A percentile compares a stretch with the other conserved stretches of the same genome.
phyloP scores from a whole-genome alignment of 2,888 invertebrate species.

The Limnephilus rhombicus region DNA sequence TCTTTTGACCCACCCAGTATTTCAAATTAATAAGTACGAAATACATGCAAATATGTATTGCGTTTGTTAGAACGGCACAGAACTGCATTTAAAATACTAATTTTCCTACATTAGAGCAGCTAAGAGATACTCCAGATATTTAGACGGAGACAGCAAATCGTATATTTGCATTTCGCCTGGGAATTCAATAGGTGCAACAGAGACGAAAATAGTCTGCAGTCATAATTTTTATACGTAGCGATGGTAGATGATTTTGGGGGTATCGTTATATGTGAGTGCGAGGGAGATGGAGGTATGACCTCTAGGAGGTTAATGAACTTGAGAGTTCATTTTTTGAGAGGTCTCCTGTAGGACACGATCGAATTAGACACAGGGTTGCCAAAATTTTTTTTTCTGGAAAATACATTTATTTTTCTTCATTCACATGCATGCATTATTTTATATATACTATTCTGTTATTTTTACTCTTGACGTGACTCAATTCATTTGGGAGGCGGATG shows the following conservation, averaged over 20 bases:
- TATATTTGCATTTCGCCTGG: slow-evolving; percentile 25
- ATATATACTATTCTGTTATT: too few species aligned
- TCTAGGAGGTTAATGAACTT: slow-evolving; percentile 64
- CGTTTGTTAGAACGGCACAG: background rate
- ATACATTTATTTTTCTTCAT: background rate
- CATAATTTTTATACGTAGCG: slow-evolving; percentile 36
- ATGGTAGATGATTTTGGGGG: slow-evolving; percentile 34
- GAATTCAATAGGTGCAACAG: slow-evolving; percentile 16
- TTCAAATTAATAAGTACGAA: slow-evolving; percentile 13
- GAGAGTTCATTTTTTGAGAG: slow-evolving; percentile 65
- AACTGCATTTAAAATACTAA: background rate
- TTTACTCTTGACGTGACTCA: too few species aligned
- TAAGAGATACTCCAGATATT: background rate
- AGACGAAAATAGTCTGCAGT: slow-evolving; percentile 53
- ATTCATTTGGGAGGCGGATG: too few species aligned
- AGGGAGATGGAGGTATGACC: slow-evolving; percentile 58
- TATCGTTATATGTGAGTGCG: slow-evolving; percentile 16
- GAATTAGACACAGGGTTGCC: slow-evolving; percentile 50
- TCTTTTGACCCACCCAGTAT: background rate
- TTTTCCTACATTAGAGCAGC: background rate
- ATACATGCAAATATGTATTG: slow-evolving; percentile 9
- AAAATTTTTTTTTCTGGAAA: slow-evolving; percentile 6
- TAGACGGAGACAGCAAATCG: slow-evolving; percentile 44
- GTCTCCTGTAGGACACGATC: slow-evolving; percentile 64
- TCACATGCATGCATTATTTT: too few species aligned